These are phyloP conservation scores for human DNA, from an alignment of 2,113 vertebrate genomes.

Conservation along the genomic window GRCh38 chr4:130784001-130784500, in stretches of 20 bases:
- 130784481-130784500: neutral
- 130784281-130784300: neutral
- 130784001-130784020: constrained; percentile 74
- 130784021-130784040: constrained; percentile 76
- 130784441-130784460: neutral
- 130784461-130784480: neutral
- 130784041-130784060: constrained; percentile 61
- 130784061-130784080: constrained; percentile 59
- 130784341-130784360: neutral
- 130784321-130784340: neutral
- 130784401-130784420: neutral
- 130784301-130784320: neutral
- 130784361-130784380: neutral
- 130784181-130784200: neutral
- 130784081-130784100: constrained; percentile 50
- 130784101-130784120: constrained; percentile 33
- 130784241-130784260: constrained; percentile 52
- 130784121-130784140: constrained; percentile 1
- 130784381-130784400: neutral
- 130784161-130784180: constrained; percentile 1
- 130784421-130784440: neutral
- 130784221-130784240: neutral
- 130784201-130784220: constrained; percentile 26
- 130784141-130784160: neutral
- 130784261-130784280: constrained; percentile 3